phyloP scores from a whole-genome alignment of 2,888 invertebrate genomes.

The Drepanosiphum platanoidis region DNA sequence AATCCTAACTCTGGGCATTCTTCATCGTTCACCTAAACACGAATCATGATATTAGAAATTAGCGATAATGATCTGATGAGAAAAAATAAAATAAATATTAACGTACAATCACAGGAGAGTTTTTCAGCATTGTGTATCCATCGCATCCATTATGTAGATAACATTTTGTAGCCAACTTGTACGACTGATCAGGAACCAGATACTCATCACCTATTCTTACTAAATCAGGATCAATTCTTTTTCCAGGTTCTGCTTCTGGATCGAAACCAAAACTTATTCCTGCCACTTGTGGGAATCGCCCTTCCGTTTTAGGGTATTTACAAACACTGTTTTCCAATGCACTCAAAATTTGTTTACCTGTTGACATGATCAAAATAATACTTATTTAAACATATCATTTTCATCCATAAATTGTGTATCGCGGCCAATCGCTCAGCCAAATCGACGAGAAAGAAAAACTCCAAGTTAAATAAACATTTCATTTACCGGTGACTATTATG shows the following conservation, averaged over 20 bases:
- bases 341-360: constrained; percentile 75
- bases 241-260: constrained; percentile 76
- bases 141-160: constrained; percentile 85
- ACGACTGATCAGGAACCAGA: constrained; percentile 76
- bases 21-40: constrained; percentile 79
- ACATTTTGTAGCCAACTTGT: constrained; percentile 83
- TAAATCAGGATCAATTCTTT: constrained; percentile 76
- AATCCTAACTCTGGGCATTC: constrained; percentile 85
- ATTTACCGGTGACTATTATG: constrained; percentile 75
- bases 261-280: constrained; percentile 82
- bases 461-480: too few relatives aligned
- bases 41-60: constrained; percentile 55
- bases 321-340: constrained; percentile 86
- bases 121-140: constrained; percentile 83
- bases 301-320: constrained; percentile 87
- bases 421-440: too few relatives aligned
- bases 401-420: too few relatives aligned
- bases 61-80: background rate
- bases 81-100: constrained; percentile 18
- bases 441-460: too few relatives aligned
- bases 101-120: constrained; percentile 78
- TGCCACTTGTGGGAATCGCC: constrained; percentile 87
- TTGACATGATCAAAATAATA: constrained; percentile 61
- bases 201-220: constrained; percentile 88
- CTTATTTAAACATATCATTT: background rate